Base-by-base conservation (phyloP, 2,888 invertebrate species). In the Aleiodes leptofemur region DNA sequence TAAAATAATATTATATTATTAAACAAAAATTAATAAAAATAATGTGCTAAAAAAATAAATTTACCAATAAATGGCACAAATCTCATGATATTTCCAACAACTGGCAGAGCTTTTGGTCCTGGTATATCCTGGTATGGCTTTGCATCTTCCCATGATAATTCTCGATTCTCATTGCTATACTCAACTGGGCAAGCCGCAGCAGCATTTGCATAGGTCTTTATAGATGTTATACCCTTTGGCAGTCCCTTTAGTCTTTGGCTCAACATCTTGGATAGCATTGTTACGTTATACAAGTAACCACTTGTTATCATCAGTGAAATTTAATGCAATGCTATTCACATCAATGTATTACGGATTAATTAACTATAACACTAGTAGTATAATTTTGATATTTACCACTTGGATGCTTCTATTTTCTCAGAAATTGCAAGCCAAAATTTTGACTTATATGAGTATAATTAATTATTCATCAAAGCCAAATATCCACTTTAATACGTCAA, bases 71-170 rank as follows among this genome's bases (percentile, higher is more conserved):
- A 73, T 53, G 51, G 29, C 13, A 16, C 23, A 69, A 86, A 87
- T 80, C 84, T 82, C 74, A 85, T 83, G 1, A 83, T 74, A 72
- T 88, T 88, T 14, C 91, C 91, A 56, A 91, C 82, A 5, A 91
- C 53, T 0, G 91, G 91, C 14, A 90, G 72, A 0, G 89, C 81
- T 4, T 88, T 84, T 0, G 92, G 92, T 0, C 92, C 92, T 0
- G 91, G 91, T 1, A 92, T 90, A 0, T 91, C 90, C 53, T 84
- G 83, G 87, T 87, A 90, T 68, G 90, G 80, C 69, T 86, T 89
- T 5, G 81, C 81, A 11, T 69, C 14, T 43, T 74, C 53, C 72
- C 75, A 76, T 29, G 51, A 29, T n/a, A 72, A 59, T 76, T 76
- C 68, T 11, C 48, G 48, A 9, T 48, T 57, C 68, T 72, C 56